These are phyloP conservation scores for Hesperia comma DNA, from an alignment of 2,888 invertebrate genomes.

Conservation along the genomic window DNA sequence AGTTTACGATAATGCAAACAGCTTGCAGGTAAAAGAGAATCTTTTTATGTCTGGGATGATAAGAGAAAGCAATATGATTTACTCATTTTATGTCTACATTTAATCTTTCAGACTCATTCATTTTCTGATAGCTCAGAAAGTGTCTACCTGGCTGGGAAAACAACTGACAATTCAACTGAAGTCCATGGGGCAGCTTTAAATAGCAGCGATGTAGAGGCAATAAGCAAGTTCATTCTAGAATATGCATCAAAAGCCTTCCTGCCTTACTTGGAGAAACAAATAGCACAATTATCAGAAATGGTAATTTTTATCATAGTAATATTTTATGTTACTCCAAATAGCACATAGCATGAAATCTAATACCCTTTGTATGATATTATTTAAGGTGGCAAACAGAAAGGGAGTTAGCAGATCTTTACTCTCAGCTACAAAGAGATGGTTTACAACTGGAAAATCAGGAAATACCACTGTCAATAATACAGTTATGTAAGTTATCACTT, in stretches of 20 bases:
- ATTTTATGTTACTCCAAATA: background rate
- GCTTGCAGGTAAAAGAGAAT: slow-evolving; percentile 68
- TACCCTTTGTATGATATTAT: background rate
- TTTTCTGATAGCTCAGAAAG: slow-evolving; percentile 85
- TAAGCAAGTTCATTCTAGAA: slow-evolving; percentile 93
- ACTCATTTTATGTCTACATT: background rate
- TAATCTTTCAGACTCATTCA: slow-evolving; percentile 70
- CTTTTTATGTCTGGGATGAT: background rate
- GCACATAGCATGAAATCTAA: background rate
- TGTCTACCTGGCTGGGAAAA: slow-evolving; percentile 80
- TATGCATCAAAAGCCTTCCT: slow-evolving; percentile 93
- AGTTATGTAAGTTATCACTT: slow-evolving; percentile 88
- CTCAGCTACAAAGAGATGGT: slow-evolving; percentile 98
- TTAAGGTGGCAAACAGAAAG: slow-evolving; percentile 91
- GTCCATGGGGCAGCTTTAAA: slow-evolving; percentile 91
- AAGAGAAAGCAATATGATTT: too few species aligned
- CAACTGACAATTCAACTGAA: slow-evolving; percentile 74
- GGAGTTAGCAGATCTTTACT: slow-evolving; percentile 96
- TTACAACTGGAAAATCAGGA: slow-evolving; percentile 94
- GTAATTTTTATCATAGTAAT: slow-evolving; percentile 20
- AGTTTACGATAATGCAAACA: slow-evolving; percentile 82
- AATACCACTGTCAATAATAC: slow-evolving; percentile 89
- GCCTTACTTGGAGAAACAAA: slow-evolving; percentile 96
- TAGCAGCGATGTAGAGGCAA: slow-evolving; percentile 91
- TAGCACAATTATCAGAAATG: slow-evolving; percentile 89